Conservation (phyloP, 1,140 invertebrate species). For the Dendrolimus punctatus region DNA sequence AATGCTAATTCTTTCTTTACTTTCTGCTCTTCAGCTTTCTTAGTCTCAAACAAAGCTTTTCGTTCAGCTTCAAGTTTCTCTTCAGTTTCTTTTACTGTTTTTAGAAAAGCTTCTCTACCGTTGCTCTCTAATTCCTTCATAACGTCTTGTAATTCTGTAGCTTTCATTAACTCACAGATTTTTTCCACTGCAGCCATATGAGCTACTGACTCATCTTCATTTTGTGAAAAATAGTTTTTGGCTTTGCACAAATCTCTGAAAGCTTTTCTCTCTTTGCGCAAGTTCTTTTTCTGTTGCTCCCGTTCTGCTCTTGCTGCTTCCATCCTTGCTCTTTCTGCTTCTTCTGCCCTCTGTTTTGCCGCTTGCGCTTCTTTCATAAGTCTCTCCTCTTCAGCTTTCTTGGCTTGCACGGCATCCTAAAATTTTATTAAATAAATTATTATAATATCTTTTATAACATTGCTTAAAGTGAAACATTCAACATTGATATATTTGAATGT, state of each 20-base stretch:
- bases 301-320: conserved; percentile 91
- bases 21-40: conserved; percentile 63
- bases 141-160: conserved; percentile 82
- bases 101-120: conserved; percentile 77
- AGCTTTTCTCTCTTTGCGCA: conserved; percentile 90
- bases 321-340: conserved; percentile 83
- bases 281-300: conserved; percentile 85
- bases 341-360: conserved; percentile 88
- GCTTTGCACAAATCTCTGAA: conserved; percentile 89
- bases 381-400: conserved; percentile 88
- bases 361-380: conserved; percentile 79
- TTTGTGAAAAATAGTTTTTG: conserved; percentile 88
- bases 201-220: conserved; percentile 81
- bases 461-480: no score
- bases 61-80: conserved; percentile 84
- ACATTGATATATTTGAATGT: no score
- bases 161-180: conserved; percentile 86
- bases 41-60: conserved; percentile 73
- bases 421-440: conserved; percentile 18
- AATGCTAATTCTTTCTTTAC: conserved; percentile 51
- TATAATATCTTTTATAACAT: not conserved
- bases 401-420: conserved; percentile 87
- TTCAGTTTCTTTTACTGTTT: conserved; percentile 80
- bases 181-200: conserved; percentile 93
- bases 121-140: conserved; percentile 80